Base-by-base conservation (phyloP, 2,113 vertebrate species). In the Alligator mississippiensis region DNA sequence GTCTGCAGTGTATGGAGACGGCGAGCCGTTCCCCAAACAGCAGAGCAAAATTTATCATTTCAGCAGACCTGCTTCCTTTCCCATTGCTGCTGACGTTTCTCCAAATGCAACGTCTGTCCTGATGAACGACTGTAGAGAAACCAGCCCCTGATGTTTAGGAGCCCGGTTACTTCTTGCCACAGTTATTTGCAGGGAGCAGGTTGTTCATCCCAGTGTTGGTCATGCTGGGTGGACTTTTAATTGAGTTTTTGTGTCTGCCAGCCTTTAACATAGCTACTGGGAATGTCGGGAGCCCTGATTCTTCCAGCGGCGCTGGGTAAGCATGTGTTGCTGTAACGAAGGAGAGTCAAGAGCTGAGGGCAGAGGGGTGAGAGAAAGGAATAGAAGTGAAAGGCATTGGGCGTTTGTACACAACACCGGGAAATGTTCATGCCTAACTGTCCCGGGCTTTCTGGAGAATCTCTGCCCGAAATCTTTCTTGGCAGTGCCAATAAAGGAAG, bases 1-100 rank as follows among this genome's bases (percentile, higher is more conserved):
- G 93, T 3, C 76, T 76, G 11, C 62, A 4, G 15, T 11, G 27
- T 18, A 47, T 18, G 38, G 19, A 3, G 7, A 11, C 21, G 4
- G 78, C 14, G 4, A 61, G 3, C 0, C 25, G 57, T 70, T 79
- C 38, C 79, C 34, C 1, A 55, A 21, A 0, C 25, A 3, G 79
- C 82, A 3, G 24, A 60, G 90, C 25, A 77, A 80, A 54, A 2
- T 28, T 57, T 3, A 21, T 61, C 30, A 28, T 60, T 79, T 70
- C 72, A 1, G 28, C 90, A n/a, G n/a, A 3, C 47, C 61, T 61
- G 1, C 80, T 3, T 85, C 84, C 86, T 61, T 68, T 79, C 21
- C 79, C 22, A 0, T 16, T 74, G 21, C 17, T 0, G 11, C 62
- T 4, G 19, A 61, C 47, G 17, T 19, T 30, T 8, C 2, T 25